Evolutionary conservation across 1,140 invertebrate genomes (phyloP).

Genomic region (Anthonomus grandis): DNA sequence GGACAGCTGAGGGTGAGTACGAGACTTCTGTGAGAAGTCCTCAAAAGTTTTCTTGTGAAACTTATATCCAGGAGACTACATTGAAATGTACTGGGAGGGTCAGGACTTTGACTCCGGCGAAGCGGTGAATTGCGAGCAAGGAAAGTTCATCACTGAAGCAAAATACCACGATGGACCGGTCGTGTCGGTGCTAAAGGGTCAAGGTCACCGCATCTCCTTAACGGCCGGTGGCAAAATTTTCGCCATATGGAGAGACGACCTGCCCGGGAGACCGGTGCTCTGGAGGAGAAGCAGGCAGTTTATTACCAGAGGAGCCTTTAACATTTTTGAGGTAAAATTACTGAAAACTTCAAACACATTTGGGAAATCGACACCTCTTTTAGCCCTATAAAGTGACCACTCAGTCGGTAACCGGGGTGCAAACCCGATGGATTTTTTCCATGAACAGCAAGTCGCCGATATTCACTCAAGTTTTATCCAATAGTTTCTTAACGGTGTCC

Average conservation of each 20-base stretch:
- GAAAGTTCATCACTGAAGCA: conserved; percentile 50
- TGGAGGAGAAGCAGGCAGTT: conserved; percentile 53
- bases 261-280: conserved; percentile 51
- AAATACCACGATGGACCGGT: conserved; percentile 66
- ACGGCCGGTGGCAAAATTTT: conserved; percentile 59
- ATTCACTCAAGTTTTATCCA: conserved; percentile 39
- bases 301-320: conserved; percentile 56
- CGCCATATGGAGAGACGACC: conserved; percentile 57
- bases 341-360: neutral
- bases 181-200: conserved; percentile 48
- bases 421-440: conserved; percentile 58
- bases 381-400: conserved; percentile 47
- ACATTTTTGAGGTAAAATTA: conserved; percentile 16
- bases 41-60: neutral
- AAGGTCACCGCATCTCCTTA: conserved; percentile 53
- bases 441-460: conserved; percentile 43
- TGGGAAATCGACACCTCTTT: conserved; percentile 3
- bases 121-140: conserved; percentile 54
- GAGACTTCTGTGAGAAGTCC: neutral
- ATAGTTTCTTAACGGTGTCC: conserved; percentile 32
- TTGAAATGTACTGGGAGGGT: conserved; percentile 57
- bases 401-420: conserved; percentile 52
- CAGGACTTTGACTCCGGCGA: conserved; percentile 58
- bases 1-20: conserved; percentile 44
- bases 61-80: conserved; percentile 51